Conservation (phyloP, 1,140 invertebrate species). For the Nasonia giraulti region DNA sequence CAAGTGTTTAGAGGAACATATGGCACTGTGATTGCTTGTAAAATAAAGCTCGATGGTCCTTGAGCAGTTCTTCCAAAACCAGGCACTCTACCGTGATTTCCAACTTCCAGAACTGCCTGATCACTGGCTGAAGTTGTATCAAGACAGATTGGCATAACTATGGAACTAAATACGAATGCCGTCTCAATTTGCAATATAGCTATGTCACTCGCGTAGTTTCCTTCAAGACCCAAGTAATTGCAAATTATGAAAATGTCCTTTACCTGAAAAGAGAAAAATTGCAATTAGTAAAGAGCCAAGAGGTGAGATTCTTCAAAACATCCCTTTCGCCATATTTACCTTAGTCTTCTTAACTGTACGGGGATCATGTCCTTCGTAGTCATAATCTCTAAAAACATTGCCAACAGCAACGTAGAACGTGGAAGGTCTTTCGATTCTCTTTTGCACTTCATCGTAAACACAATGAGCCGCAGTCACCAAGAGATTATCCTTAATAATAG, state of each 20-base stretch:
- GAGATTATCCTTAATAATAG: constrained; percentile 65
- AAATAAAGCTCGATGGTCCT: constrained; percentile 58
- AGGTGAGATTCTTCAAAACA: not conserved
- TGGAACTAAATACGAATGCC: constrained; percentile 61
- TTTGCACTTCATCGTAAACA: constrained; percentile 61
- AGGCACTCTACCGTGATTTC: constrained; percentile 64
- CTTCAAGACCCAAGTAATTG: constrained; percentile 62
- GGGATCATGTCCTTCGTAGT: constrained; percentile 57
- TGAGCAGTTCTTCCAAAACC: constrained; percentile 68
- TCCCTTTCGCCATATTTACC: constrained; percentile 10
- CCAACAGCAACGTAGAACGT: constrained; percentile 62
- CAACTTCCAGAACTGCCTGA: constrained; percentile 55
- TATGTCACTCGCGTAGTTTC: constrained; percentile 68
- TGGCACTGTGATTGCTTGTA: constrained; percentile 66
- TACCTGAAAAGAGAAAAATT: constrained; percentile 57
- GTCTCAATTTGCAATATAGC: constrained; percentile 63
- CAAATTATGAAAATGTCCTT: constrained; percentile 64
- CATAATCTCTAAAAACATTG: constrained; percentile 67
- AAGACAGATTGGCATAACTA: constrained; percentile 65
- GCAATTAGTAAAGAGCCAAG: not conserved
- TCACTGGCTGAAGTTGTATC: constrained; percentile 57
- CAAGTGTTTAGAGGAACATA: constrained; percentile 61
- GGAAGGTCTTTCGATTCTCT: constrained; percentile 47
- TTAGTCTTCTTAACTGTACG: constrained; percentile 57
- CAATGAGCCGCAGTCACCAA: constrained; percentile 71